Evolutionary conservation across 2,113 vertebrate species (phyloP), one percentile per base, ranked within the genome.

Genomic region (Cromileptes altivelis): DNA sequence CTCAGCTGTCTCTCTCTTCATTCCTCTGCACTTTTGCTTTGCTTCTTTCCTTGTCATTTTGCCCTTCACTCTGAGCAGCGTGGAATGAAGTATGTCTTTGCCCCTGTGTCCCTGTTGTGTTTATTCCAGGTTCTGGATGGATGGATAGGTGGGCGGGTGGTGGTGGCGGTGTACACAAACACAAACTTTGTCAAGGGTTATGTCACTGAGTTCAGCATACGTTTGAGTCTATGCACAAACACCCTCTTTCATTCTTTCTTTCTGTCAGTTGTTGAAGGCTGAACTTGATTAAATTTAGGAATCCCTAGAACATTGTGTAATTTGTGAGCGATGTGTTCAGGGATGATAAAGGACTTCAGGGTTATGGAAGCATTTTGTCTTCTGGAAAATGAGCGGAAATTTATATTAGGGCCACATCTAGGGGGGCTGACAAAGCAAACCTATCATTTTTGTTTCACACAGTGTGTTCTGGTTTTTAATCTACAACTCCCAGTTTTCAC

Each of bases 51-150:
- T 71, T 52, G 13, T 69, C 14, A 60, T 76, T 85, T 70, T 60
- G 13, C 45, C 70, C 21, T 70, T 80, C 58, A 21, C 60, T 75
- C n/a, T 73, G 68, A 84, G 21, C 81, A 53, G 52, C 57, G 13
- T 64, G 60, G 72, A 42, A 82, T 77, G 65, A 86, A 69, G 21
- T 57, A 75, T 78, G 61, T 58, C 61, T 85, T 81, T 84, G 50
- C 69, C 77, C 61, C 40, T 5, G 4, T 78, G 61, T 60, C 23
- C 57, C 33, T 68, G 68, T 77, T 75, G 50, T 75, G 56, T 79
- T 75, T 45, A 37, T 81, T 70, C 57, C 65, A 56, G 25, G 33
- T 67, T 50, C 60, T 75, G 47, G 56, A 61, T 58, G 52, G 65
- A 57, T 70, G 64, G 69, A 40, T 84, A 25, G 58, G 7, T 30